Conservation (phyloP, 2,797 vertebrate genomes). For the Pterois miles region DNA sequence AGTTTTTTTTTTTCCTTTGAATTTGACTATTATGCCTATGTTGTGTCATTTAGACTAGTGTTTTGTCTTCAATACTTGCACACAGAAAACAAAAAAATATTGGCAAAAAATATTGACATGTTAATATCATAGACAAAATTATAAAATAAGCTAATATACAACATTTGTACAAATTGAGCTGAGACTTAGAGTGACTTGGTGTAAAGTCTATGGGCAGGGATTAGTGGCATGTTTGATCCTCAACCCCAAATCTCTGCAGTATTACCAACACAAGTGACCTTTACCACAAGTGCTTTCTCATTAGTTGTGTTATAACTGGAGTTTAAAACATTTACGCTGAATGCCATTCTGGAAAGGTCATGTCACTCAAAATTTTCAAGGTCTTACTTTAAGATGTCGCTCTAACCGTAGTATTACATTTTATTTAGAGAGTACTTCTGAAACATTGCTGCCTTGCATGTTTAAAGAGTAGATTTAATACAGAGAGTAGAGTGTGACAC, state of each 20-base stretch:
- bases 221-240: constrained; percentile 16
- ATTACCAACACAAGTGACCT: constrained; percentile 37
- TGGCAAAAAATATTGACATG: background rate
- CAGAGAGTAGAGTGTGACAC: background rate
- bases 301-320: constrained; percentile 36
- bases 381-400: constrained; percentile 17
- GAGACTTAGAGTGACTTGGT: background rate
- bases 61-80: too few species aligned
- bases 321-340: constrained; percentile 39
- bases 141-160: background rate
- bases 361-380: constrained; percentile 32
- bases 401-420: background rate
- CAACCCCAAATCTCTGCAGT: constrained; percentile 7
- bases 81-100: too few species aligned
- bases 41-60: too few species aligned
- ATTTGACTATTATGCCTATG: too few species aligned
- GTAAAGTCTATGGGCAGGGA: constrained; percentile 3
- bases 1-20: too few species aligned
- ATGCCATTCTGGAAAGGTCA: constrained; percentile 56
- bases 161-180: background rate
- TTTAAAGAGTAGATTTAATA: background rate
- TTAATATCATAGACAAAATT: background rate
- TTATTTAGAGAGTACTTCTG: background rate
- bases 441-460: background rate
- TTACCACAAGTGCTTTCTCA: constrained; percentile 36